Evolutionary conservation across 2,888 invertebrate genomes (phyloP).

Genomic region (Biston betularia): DNA sequence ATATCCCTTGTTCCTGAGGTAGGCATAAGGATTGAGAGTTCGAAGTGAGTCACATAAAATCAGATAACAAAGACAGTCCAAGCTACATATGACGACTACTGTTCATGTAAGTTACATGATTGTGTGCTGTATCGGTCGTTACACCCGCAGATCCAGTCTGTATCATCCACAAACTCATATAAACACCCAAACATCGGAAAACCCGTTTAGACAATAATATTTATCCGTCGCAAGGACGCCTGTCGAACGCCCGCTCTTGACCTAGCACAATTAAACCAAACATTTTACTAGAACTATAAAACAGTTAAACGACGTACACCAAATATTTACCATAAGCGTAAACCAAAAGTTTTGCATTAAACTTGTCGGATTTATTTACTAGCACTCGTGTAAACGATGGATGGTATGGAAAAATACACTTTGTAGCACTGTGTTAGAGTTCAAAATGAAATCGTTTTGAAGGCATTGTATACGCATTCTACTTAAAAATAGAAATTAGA

Average conservation of each 20-base stretch:
- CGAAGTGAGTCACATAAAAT: not conserved
- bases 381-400: slow-evolving; percentile 65
- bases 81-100: not conserved
- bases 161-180: slow-evolving; percentile 71
- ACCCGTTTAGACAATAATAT: slow-evolving; percentile 86
- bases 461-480: slow-evolving; percentile 43
- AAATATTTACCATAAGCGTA: slow-evolving; percentile 87
- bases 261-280: slow-evolving; percentile 86
- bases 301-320: slow-evolving; percentile 84
- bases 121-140: slow-evolving; percentile 54
- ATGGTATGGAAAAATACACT: slow-evolving; percentile 54
- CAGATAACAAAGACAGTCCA: not conserved
- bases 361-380: slow-evolving; percentile 83
- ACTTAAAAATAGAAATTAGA: slow-evolving; percentile 56
- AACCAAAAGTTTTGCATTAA: slow-evolving; percentile 86
- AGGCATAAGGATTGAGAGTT: too few relatives aligned
- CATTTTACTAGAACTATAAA: slow-evolving; percentile 86
- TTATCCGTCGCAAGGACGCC: slow-evolving; percentile 84
- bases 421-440: slow-evolving; percentile 43
- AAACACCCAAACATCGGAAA: slow-evolving; percentile 81
- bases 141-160: slow-evolving; percentile 62
- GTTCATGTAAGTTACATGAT: slow-evolving; percentile 6
- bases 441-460: slow-evolving; percentile 38
- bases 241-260: slow-evolving; percentile 85
- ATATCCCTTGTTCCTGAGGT: too few relatives aligned